A percentile compares a stretch with the other conserved stretches of the same genome.
These are phyloP conservation scores for Sphaerophoria taeniata DNA, from an alignment of 2,888 invertebrate species.

Conservation along the genomic window DNA sequence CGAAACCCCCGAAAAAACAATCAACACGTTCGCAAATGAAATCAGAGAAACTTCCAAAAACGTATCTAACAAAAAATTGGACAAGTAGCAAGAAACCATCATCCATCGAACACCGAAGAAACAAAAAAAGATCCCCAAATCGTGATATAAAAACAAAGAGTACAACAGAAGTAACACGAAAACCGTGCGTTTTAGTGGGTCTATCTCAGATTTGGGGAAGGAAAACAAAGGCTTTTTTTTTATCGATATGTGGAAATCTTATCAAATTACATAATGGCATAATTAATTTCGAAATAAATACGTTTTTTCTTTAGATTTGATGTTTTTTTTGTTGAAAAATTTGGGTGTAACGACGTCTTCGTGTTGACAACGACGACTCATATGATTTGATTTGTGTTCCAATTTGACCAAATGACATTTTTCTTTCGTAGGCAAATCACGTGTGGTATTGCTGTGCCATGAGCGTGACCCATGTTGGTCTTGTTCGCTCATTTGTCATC, in stretches of 20 bases:
- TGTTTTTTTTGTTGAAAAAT: neutral
- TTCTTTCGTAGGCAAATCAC: slow-evolving; percentile 34
- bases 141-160: slow-evolving; percentile 48
- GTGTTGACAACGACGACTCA: neutral
- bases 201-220: slow-evolving; percentile 1
- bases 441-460: slow-evolving; percentile 28
- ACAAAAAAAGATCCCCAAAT: slow-evolving; percentile 12
- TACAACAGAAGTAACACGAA: slow-evolving; percentile 41
- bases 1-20: slow-evolving; percentile 17
- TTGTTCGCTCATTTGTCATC: slow-evolving; percentile 45
- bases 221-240: slow-evolving; percentile 1
- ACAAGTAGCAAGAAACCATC: slow-evolving; percentile 40
- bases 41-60: slow-evolving; percentile 48
- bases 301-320: slow-evolving; percentile 32
- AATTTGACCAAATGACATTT: slow-evolving; percentile 26
- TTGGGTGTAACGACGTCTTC: slow-evolving; percentile 14
- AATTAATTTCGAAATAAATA: slow-evolving; percentile 80
- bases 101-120: slow-evolving; percentile 4
- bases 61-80: slow-evolving; percentile 26
- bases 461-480: slow-evolving; percentile 1
- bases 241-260: slow-evolving; percentile 75
- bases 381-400: slow-evolving; percentile 12
- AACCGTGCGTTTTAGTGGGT: slow-evolving; percentile 54
- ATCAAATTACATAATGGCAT: slow-evolving; percentile 83
- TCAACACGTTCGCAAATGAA: slow-evolving; percentile 70